Percentiles rank a stretch among this genome's conserved stretches.
These are phyloP conservation scores for Spialia ferax DNA, from an alignment of 2,888 invertebrate genomes.

Conservation along the genomic window DNA sequence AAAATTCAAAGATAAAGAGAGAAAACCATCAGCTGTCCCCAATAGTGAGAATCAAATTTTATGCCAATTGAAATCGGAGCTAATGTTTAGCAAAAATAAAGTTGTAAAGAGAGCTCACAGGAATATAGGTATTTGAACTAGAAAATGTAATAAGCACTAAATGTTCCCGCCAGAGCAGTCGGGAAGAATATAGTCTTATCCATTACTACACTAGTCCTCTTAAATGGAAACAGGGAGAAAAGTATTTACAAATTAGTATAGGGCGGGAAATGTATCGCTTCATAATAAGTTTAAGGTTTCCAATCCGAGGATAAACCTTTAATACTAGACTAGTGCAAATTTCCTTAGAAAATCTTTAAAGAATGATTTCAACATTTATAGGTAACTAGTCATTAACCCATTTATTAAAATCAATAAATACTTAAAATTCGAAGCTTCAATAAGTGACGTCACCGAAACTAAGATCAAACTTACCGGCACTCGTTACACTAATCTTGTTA, in stretches of 20 bases:
- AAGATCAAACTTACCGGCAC: conserved; percentile 16
- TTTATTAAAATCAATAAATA: neutral
- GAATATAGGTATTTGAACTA: conserved; percentile 23
- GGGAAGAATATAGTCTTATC: no score
- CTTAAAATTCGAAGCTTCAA: neutral
- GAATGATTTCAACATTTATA: no score
- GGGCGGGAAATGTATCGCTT: neutral
- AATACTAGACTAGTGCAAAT: neutral
- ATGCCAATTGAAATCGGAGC: conserved; percentile 16
- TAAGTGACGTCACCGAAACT: conserved; percentile 2
- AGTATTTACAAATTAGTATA: neutral
- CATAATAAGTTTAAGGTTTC: neutral
- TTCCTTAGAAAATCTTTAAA: neutral
- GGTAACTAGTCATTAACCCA: no score
- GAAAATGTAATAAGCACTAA: conserved; percentile 2
- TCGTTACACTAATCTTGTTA: conserved; percentile 44
- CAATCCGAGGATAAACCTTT: neutral
- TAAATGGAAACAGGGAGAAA: neutral
- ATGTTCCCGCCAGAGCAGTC: neutral
- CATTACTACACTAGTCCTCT: no score
- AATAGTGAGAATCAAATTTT: neutral
- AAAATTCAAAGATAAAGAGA: no score
- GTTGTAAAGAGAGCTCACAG: conserved; percentile 19
- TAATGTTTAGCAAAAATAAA: conserved; percentile 23
- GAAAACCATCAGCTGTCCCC: no score